Evolutionary conservation across 1,140 invertebrate genomes (phyloP).

Genomic region (Drosophila kohkoa): DNA sequence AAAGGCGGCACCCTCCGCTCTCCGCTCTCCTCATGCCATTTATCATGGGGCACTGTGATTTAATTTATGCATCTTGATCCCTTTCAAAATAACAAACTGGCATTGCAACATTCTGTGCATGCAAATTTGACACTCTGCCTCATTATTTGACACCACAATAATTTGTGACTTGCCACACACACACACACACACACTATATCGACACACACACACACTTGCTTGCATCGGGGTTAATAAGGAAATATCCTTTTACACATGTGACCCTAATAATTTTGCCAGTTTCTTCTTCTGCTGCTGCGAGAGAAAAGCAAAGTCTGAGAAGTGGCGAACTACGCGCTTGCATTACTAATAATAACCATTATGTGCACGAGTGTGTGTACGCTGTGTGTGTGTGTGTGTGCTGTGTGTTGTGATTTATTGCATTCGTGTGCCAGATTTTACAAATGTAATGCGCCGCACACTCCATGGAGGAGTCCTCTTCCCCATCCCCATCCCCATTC

Average conservation of each 20-base stretch:
- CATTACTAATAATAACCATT: constrained; percentile 82
- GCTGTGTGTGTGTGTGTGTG: constrained; percentile 26
- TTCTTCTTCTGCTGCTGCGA: constrained; percentile 41
- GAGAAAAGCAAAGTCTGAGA: constrained; percentile 33
- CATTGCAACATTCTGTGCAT: constrained; percentile 67
- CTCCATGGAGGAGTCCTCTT: constrained; percentile 15
- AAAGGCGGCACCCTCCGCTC: background rate
- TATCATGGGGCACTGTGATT: constrained; percentile 60
- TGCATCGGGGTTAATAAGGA: constrained; percentile 74
- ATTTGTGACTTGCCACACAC: constrained; percentile 46
- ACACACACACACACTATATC: constrained; percentile 23
- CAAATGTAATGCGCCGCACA: constrained; percentile 76
- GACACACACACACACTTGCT: constrained; percentile 20
- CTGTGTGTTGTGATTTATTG: constrained; percentile 77
- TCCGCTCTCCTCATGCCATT: constrained; percentile 21
- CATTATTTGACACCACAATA: constrained; percentile 81
- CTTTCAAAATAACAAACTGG: constrained; percentile 69
- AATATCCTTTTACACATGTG: constrained; percentile 83
- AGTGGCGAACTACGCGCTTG: constrained; percentile 59
- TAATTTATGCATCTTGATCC: constrained; percentile 70
- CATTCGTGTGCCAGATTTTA: constrained; percentile 84
- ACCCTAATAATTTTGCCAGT: constrained; percentile 79
- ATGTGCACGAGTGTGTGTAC: constrained; percentile 23
- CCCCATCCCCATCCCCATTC: background rate
- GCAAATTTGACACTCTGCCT: constrained; percentile 80